Conservation (phyloP, 2,797 vertebrate genomes). For the Eulemur coronatus region DNA sequence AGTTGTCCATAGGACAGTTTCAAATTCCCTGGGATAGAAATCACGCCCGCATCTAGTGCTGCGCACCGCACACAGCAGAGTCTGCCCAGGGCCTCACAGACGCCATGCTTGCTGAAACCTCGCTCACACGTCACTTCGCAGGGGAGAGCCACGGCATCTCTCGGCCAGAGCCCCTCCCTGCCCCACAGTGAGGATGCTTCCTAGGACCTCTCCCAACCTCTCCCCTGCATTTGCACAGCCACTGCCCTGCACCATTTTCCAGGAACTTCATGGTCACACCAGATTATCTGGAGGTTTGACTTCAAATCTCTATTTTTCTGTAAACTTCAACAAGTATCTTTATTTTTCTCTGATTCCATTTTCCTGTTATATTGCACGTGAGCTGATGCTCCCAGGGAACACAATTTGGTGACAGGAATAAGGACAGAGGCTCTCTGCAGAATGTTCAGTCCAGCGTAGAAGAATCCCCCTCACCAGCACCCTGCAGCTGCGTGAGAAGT, state of each 20-base stretch:
- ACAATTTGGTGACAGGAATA: rapidly evolving
- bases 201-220: not conserved
- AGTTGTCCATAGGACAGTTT: not conserved
- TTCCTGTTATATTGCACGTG: rapidly evolving
- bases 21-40: not conserved
- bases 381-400: not conserved
- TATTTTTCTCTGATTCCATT: not conserved
- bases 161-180: too few relatives aligned
- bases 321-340: too few relatives aligned
- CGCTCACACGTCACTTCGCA: rapidly evolving
- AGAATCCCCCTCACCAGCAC: rapidly evolving
- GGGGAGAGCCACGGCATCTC: rapidly evolving
- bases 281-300: not conserved
- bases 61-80: rapidly evolving
- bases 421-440: not conserved
- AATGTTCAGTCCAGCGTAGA: rapidly evolving
- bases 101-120: rapidly evolving
- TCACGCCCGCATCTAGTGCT: not conserved
- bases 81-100: rapidly evolving
- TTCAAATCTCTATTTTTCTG: not conserved
- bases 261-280: rapidly evolving
- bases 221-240: not conserved
- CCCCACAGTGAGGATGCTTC: rapidly evolving
- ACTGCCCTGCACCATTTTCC: not conserved
- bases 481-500: rapidly evolving